phyloP scores from a whole-genome alignment of 92 coral and sea anemone genomes.

The Pocillopora meandrina region DNA sequence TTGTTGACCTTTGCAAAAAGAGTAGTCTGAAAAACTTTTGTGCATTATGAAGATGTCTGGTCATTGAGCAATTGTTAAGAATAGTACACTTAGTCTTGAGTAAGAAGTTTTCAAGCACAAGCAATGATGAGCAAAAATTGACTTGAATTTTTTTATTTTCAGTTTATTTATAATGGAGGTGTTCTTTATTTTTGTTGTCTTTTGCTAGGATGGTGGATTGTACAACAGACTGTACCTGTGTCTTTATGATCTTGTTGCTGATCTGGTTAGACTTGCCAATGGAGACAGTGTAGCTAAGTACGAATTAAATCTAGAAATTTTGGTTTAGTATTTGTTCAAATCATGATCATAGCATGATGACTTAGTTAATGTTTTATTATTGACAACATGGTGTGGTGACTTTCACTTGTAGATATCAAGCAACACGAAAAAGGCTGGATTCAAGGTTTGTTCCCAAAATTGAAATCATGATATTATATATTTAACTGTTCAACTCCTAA shows the following conservation, averaged over 20 bases:
- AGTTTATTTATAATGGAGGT: neutral
- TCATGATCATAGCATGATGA: neutral
- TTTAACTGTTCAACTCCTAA: too few relatives aligned
- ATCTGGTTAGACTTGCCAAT: conserved; percentile 79
- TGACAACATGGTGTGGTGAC: neutral
- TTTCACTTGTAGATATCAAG: conserved; percentile 67
- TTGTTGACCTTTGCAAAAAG: too few relatives aligned
- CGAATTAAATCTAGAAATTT: neutral
- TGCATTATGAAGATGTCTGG: too few relatives aligned
- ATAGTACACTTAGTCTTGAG: too few relatives aligned
- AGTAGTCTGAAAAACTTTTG: too few relatives aligned
- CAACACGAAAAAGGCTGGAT: conserved; percentile 70
- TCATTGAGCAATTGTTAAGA: too few relatives aligned
- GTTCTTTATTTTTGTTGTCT: neutral
- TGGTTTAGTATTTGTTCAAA: neutral
- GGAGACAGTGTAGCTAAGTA: conserved; percentile 81
- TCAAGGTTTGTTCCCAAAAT: conserved; percentile 57
- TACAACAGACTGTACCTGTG: conserved; percentile 85
- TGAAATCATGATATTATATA: too few relatives aligned
- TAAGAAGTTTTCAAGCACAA: too few relatives aligned
- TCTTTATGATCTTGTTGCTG: conserved; percentile 88
- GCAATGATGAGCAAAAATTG: too few relatives aligned
- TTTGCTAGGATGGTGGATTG: conserved; percentile 84
- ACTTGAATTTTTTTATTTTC: too few relatives aligned
- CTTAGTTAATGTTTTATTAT: neutral